Percentiles rank a stretch among this genome's conserved stretches.
phyloP scores from a whole-genome alignment of 2,113 vertebrate genomes.

The Tyto alba region DNA sequence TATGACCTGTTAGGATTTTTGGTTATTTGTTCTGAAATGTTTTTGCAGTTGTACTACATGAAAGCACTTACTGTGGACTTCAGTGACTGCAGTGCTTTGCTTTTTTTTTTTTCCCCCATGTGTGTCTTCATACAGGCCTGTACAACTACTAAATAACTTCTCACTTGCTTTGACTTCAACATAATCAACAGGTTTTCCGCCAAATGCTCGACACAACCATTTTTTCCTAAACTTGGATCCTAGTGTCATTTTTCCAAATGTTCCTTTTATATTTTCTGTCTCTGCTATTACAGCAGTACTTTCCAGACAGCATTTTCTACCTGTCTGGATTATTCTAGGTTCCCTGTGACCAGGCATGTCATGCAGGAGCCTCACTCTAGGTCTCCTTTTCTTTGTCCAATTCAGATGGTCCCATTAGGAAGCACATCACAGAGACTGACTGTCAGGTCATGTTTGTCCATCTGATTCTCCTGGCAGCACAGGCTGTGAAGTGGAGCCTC shows the following conservation, averaged over 20 bases:
- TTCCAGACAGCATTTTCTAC: background rate
- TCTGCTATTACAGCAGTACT: background rate
- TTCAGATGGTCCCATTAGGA: background rate
- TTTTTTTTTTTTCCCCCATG: background rate
- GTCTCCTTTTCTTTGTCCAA: background rate
- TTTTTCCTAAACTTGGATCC: background rate
- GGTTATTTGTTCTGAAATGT: background rate
- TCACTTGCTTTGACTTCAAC: background rate
- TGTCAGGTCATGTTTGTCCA: background rate
- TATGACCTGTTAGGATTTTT: constrained; percentile 44
- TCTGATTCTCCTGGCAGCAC: background rate
- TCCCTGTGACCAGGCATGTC: background rate
- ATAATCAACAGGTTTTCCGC: background rate
- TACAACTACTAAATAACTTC: background rate
- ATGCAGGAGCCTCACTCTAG: background rate
- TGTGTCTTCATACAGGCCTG: background rate
- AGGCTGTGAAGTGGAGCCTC: background rate
- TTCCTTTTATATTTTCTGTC: background rate
- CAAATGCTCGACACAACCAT: background rate
- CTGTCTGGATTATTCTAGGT: background rate
- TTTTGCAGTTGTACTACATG: background rate
- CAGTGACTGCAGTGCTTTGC: background rate
- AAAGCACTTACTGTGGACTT: background rate
- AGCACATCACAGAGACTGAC: background rate
- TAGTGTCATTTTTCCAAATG: background rate